These are phyloP conservation scores for Oryzias dopingdopingensis DNA, from an alignment of 2,797 vertebrate genomes.

Conservation along the genomic window DNA sequence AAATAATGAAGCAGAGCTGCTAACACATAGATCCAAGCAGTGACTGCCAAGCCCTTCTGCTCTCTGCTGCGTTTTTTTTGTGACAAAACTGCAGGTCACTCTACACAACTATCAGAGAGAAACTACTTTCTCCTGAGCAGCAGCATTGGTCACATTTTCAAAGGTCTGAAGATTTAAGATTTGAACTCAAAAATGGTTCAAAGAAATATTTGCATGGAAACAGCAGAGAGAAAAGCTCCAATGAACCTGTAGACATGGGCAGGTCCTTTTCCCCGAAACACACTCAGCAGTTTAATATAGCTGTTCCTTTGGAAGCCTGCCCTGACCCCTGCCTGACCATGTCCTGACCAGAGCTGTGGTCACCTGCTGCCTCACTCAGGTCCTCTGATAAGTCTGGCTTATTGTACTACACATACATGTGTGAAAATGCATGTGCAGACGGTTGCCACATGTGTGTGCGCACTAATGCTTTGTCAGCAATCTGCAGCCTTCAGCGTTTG, in stretches of 20 bases:
- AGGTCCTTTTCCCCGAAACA: constrained; percentile 76
- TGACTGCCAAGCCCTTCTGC: constrained; percentile 6
- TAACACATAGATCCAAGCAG: neutral
- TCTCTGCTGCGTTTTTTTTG: constrained; percentile 6
- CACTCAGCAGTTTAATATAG: constrained; percentile 79
- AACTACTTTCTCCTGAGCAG: constrained; percentile 23
- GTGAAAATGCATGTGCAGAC: constrained; percentile 16
- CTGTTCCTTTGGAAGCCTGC: constrained; percentile 71
- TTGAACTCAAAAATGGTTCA: constrained; percentile 41
- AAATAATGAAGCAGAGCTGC: constrained; percentile 5
- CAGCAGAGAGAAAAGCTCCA: constrained; percentile 62
- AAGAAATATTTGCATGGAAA: constrained; percentile 33
- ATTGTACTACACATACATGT: constrained; percentile 33
- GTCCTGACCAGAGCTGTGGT: constrained; percentile 73
- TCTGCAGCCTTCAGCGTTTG: constrained; percentile 62
- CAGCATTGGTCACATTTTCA: constrained; percentile 48
- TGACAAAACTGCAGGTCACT: too few species aligned
- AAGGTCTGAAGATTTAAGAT: constrained; percentile 27
- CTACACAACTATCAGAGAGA: too few species aligned
- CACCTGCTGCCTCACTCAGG: constrained; percentile 71
- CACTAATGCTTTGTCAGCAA: constrained; percentile 66
- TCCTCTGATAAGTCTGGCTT: constrained; percentile 75
- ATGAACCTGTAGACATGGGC: constrained; percentile 73
- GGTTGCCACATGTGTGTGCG: constrained; percentile 19
- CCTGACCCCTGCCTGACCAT: constrained; percentile 71